phyloP scores from a whole-genome alignment of 2,113 vertebrate genomes.

The Eolophus roseicapilla region DNA sequence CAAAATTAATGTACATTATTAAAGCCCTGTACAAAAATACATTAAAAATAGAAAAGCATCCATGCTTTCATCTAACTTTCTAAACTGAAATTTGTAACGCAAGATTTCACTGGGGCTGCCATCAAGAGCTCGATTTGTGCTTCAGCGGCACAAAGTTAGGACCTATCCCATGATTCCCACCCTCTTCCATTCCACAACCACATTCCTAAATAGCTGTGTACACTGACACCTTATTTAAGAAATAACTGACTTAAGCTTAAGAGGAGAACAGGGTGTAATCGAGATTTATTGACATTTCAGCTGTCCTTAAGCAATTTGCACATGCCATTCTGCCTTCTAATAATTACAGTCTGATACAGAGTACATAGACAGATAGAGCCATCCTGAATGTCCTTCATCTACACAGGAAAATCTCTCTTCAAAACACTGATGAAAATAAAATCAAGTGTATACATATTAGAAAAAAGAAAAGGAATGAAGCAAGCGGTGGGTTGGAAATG shows the following conservation, averaged over 20 bases:
- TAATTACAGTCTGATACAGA: background rate
- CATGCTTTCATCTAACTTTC: background rate
- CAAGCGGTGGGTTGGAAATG: background rate
- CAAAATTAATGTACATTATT: background rate
- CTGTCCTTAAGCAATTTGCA: background rate
- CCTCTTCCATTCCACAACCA: background rate
- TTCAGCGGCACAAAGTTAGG: background rate
- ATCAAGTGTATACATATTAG: background rate
- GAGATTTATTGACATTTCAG: background rate
- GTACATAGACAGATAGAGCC: background rate
- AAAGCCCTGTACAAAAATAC: background rate
- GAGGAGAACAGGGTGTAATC: background rate
- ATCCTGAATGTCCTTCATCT: background rate
- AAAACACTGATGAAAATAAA: background rate
- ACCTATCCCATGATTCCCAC: background rate
- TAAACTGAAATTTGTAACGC: background rate
- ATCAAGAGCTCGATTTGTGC: background rate
- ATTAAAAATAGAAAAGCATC: background rate
- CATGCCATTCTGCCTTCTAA: background rate
- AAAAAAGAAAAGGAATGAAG: background rate
- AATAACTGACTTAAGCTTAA: background rate
- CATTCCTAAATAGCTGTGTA: background rate
- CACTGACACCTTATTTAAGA: background rate
- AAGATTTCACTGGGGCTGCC: background rate
- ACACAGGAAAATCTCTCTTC: background rate